Conservation (phyloP, 2,113 vertebrate species). For the Galbula dea region DNA sequence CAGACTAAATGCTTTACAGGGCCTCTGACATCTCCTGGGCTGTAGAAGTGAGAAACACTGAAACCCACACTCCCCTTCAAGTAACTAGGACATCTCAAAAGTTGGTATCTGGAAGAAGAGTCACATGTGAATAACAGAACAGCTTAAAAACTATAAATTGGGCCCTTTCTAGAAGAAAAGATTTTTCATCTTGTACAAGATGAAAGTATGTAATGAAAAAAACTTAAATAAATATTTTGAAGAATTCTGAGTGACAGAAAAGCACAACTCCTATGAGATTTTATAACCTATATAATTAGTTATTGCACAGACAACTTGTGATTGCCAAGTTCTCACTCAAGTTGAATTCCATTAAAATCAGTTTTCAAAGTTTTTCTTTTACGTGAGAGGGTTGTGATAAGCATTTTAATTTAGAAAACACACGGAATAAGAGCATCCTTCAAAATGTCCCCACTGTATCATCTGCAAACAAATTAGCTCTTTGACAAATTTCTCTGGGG, state of each 20-base stretch:
- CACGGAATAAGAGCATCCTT: neutral
- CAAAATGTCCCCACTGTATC: neutral
- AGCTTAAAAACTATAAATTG: neutral
- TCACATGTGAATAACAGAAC: neutral
- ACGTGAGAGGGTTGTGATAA: neutral
- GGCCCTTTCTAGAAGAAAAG: neutral
- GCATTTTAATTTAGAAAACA: neutral
- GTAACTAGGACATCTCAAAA: neutral
- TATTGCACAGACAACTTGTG: neutral
- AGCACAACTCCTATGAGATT: neutral
- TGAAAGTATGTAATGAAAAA: neutral
- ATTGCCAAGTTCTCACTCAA: neutral
- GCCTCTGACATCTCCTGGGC: neutral
- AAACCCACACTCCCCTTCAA: neutral
- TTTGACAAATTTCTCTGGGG: neutral
- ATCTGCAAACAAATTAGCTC: slow-evolving; percentile 9
- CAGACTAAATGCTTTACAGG: neutral
- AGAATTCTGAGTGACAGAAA: neutral
- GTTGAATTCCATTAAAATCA: neutral
- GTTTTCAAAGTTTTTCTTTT: neutral
- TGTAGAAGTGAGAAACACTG: neutral
- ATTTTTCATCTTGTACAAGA: neutral
- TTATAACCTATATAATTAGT: neutral
- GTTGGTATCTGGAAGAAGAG: neutral
- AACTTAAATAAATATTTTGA: neutral